phyloP scores from a whole-genome alignment of 30 jellyfish, hydroid and myxozoan species.

The Clytia hemisphaerica region DNA sequence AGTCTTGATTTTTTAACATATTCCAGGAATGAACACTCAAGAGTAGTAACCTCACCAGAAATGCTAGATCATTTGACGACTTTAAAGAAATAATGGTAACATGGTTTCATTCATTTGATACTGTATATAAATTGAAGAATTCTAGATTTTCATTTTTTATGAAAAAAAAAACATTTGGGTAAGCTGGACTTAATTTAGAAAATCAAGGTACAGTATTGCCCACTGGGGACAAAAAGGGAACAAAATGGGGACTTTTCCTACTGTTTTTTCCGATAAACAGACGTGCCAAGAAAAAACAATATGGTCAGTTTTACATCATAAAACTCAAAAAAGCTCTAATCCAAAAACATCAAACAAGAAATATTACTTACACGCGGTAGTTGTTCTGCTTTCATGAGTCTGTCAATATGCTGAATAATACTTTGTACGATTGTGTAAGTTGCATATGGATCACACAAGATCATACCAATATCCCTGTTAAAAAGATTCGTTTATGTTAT shows the following conservation, averaged over 20 bases:
- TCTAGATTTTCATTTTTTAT: too few relatives aligned
- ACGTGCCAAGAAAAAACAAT: too few relatives aligned
- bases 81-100: conserved; percentile 16
- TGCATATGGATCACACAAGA: conserved; percentile 87
- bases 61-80: conserved; percentile 81
- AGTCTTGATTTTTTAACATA: conserved; percentile 68
- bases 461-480: conserved; percentile 85
- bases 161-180: too few relatives aligned
- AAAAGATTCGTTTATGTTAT: too few relatives aligned
- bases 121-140: too few relatives aligned
- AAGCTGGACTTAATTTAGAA: too few relatives aligned
- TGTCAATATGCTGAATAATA: conserved; percentile 47
- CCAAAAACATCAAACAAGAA: too few relatives aligned
- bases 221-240: too few relatives aligned
- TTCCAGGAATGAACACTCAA: conserved; percentile 75
- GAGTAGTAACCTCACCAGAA: conserved; percentile 55
- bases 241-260: too few relatives aligned
- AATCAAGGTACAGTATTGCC: neutral
- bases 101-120: neutral
- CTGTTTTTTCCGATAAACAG: too few relatives aligned
- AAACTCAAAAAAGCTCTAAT: too few relatives aligned
- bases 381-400: conserved; percentile 46
- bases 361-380: conserved; percentile 68
- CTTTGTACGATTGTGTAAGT: conserved; percentile 63
- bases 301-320: too few relatives aligned